Percentiles rank a stretch among this genome's conserved stretches.
Conservation (phyloP, 1,140 invertebrate species). For the Vanessa atalanta region DNA sequence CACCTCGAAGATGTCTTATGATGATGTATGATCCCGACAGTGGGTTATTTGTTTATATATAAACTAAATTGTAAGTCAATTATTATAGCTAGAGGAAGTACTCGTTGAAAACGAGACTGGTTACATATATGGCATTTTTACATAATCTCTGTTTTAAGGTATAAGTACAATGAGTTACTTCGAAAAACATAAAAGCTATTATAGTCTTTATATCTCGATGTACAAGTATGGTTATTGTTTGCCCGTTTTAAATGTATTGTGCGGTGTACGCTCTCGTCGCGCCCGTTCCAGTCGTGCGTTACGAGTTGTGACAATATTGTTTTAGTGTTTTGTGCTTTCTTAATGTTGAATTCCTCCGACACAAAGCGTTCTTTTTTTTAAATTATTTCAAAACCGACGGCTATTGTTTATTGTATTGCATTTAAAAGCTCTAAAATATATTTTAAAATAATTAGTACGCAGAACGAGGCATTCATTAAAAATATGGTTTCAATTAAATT, state of each 20-base stretch:
- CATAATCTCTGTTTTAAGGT: neutral
- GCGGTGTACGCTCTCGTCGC: constrained; percentile 14
- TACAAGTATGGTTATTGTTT: constrained; percentile 24
- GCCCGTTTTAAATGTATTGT: constrained; percentile 1
- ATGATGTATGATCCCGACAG: too few species aligned
- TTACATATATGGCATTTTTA: neutral
- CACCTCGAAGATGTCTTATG: too few species aligned
- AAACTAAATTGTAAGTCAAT: too few species aligned
- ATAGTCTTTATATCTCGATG: constrained; percentile 21
- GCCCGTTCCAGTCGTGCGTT: constrained; percentile 35
- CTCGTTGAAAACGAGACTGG: neutral
- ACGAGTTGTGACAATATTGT: constrained; percentile 43
- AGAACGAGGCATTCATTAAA: neutral
- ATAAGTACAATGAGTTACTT: constrained; percentile 1
- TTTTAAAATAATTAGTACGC: neutral
- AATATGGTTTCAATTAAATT: too few species aligned
- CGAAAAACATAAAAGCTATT: constrained; percentile 7
- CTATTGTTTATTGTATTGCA: constrained; percentile 6
- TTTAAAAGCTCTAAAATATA: neutral
- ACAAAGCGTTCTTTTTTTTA: neutral
- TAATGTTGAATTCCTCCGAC: constrained; percentile 13
- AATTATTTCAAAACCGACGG: neutral
- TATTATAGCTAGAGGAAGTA: neutral
- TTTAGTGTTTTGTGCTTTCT: constrained; percentile 34
- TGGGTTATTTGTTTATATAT: too few species aligned